Evolutionary conservation across 2,888 invertebrate genomes (phyloP), one percentile per base, ranked within the genome.

Genomic region (Trissoscelio sp.): DNA sequence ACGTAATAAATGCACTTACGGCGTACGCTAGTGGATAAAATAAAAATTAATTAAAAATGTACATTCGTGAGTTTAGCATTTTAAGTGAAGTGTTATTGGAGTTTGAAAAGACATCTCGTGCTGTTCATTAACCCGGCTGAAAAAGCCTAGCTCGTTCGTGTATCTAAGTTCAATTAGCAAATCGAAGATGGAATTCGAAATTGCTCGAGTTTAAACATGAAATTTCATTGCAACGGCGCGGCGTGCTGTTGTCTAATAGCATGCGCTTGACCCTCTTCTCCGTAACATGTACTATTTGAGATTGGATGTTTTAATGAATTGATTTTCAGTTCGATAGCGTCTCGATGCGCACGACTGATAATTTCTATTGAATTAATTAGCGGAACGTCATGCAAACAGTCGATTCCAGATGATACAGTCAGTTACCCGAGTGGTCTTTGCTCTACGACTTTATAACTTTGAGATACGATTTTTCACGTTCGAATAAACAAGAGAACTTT

Each of bases 281-380:
- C 69, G 53, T 69, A 70, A 58, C 62, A 31, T 9, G 70, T 5
- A 46, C 53, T 62, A 51, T 48, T 66, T 24, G 53, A 51, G 46
- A 80, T 77, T 69, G 77, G 79, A 79, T 72, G 79, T 79, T 79
- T 79, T 55, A 82, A 73, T 80, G 79, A 79, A 79, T 69, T 60
- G 79, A 72, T 74, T 82, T 75, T 72, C 69, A 46, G 44, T 31
- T 70, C 46, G 73, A 77, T 79, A 62, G 20, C 34, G 42, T 31
- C 22, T 48, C 51, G 62, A 64, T 66, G 64, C 44, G 48, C 70
- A 37, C 58, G 12, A 57, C 55, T 62, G 51, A 70, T 55, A 67
- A 60, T 42, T 70, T 72, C 69, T 44, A 51, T 51, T 67, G 37
- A 72, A 75, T 75, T 75, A 75, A 81, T 75, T 81, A 34, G 42